A percentile compares a stretch with the other conserved stretches of the same genome.
phyloP scores from a whole-genome alignment of 2,113 vertebrate genomes.

The Laticauda colubrina region DNA sequence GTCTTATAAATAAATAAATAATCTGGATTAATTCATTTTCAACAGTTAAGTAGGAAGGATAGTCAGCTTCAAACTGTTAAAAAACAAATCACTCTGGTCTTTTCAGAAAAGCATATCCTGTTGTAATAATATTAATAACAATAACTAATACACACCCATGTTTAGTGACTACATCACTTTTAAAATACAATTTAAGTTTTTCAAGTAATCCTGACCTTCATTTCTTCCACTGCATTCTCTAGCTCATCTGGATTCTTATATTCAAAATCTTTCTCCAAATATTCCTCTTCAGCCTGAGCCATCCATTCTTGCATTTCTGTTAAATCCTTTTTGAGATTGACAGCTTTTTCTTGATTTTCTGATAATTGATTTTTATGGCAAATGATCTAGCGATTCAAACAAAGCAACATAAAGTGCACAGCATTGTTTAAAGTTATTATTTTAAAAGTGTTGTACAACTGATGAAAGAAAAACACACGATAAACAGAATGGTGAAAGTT shows the following conservation, averaged over 20 bases:
- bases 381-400: slow-evolving; percentile 76
- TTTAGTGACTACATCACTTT: neutral
- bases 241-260: slow-evolving; percentile 95
- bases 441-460: neutral
- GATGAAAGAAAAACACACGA: neutral
- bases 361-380: slow-evolving; percentile 80
- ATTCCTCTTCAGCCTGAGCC: slow-evolving; percentile 92
- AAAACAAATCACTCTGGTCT: neutral
- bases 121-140: neutral
- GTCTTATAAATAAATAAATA: neutral
- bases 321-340: slow-evolving; percentile 94
- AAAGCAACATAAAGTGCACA: slow-evolving; percentile 15
- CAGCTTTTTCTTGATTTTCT: slow-evolving; percentile 87
- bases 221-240: slow-evolving; percentile 88
- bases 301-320: slow-evolving; percentile 99
- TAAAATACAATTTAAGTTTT: slow-evolving; percentile 18
- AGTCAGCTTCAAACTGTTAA: slow-evolving; percentile 24
- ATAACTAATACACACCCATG: neutral
- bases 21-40: neutral
- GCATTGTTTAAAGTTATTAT: slow-evolving; percentile 27
- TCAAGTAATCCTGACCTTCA: slow-evolving; percentile 82
- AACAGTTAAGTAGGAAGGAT: neutral
- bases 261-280: slow-evolving; percentile 95
- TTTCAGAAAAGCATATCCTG: neutral
- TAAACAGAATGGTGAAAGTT: neutral